Evolutionary conservation across 1,140 invertebrate species (phyloP).

Genomic region (Bombus vancouverensis): DNA sequence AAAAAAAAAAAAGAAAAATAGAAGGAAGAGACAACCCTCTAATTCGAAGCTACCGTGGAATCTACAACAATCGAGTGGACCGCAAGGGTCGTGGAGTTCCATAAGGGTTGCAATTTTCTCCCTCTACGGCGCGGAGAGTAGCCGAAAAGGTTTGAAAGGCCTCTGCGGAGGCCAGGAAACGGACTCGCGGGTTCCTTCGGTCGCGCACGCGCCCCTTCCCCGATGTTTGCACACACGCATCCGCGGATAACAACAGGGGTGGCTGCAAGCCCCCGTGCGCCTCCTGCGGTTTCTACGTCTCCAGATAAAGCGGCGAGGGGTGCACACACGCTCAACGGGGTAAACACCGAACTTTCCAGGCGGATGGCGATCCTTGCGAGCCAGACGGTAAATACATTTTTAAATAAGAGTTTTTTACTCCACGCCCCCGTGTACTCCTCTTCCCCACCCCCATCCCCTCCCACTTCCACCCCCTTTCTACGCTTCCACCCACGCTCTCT

Average conservation of each 20-base stretch:
- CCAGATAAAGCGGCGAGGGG: constrained; percentile 61
- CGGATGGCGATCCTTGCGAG: constrained; percentile 74
- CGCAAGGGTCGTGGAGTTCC: constrained; percentile 55
- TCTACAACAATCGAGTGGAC: constrained; percentile 46
- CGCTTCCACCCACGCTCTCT: background rate
- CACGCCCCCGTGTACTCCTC: constrained; percentile 26
- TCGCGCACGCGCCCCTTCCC: constrained; percentile 27
- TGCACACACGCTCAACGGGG: constrained; percentile 48
- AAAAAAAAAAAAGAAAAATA: background rate
- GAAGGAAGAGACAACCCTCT: constrained; percentile 9
- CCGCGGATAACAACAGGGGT: constrained; percentile 55
- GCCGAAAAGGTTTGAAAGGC: constrained; percentile 64
- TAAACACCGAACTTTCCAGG: constrained; percentile 74
- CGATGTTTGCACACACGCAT: constrained; percentile 54
- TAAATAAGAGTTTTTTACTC: constrained; percentile 81
- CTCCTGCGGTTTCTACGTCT: constrained; percentile 64
- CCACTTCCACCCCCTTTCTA: background rate
- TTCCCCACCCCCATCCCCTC: background rate
- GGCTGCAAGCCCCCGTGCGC: constrained; percentile 30
- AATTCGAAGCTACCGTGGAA: constrained; percentile 41
- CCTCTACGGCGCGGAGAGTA: constrained; percentile 30
- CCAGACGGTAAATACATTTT: constrained; percentile 82
- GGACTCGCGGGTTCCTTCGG: constrained; percentile 58
- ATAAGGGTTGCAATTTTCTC: constrained; percentile 56
- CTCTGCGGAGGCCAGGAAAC: constrained; percentile 59